Conservation (phyloP, 2,113 vertebrate genomes). For the Sclerurus mexicanus region DNA sequence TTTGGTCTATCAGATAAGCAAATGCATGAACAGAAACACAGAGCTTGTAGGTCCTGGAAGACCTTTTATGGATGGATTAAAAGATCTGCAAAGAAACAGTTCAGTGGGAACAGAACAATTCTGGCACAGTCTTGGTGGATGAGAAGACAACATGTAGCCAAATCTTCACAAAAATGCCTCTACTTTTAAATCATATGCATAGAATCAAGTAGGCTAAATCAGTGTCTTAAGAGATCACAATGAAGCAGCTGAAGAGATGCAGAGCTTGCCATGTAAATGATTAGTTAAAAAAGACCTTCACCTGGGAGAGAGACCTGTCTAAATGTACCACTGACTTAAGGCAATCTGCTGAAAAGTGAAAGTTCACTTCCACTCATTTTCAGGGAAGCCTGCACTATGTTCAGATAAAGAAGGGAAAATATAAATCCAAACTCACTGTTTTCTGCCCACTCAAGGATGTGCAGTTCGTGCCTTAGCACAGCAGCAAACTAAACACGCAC, state of each 20-base stretch:
- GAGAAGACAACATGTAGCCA: background rate
- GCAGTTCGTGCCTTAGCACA: rapidly evolving
- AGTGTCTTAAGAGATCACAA: background rate
- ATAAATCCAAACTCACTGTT: rapidly evolving
- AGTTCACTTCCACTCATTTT: background rate
- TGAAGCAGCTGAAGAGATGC: background rate
- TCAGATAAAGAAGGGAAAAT: background rate
- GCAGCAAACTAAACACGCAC: background rate
- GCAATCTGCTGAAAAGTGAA: background rate
- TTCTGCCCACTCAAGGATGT: background rate
- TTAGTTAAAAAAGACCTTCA: background rate
- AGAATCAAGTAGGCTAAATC: background rate
- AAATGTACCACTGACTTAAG: background rate
- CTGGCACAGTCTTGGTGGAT: background rate
- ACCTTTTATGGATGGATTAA: background rate
- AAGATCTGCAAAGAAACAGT: background rate
- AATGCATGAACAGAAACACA: background rate
- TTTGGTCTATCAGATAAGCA: background rate
- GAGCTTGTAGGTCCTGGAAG: background rate
- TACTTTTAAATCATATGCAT: background rate
- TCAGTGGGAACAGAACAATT: background rate
- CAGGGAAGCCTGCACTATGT: background rate
- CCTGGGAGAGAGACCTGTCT: background rate
- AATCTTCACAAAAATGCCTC: background rate
- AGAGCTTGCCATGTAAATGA: background rate